phyloP scores from a whole-genome alignment of 2,113 vertebrate genomes.

The Hipposideros armiger region DNA sequence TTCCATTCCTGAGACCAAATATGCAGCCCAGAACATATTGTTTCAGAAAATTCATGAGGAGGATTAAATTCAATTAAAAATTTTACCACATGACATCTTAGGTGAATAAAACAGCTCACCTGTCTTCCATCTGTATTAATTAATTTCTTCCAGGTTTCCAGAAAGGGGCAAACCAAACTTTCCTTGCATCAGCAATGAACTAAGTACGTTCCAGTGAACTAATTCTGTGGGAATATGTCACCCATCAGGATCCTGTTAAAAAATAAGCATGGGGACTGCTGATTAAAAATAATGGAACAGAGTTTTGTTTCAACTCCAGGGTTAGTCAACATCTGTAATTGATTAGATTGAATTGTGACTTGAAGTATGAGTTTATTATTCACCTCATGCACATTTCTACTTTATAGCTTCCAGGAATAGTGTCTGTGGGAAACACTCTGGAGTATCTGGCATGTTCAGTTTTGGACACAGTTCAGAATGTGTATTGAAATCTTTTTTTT shows the following conservation, averaged over 20 bases:
- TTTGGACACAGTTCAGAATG: background rate
- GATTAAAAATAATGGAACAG: background rate
- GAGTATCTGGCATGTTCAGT: background rate
- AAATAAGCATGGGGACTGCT: background rate
- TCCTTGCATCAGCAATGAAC: background rate
- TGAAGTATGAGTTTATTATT: background rate
- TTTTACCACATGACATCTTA: background rate
- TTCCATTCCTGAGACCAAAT: background rate
- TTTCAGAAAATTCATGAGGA: background rate
- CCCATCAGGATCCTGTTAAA: background rate
- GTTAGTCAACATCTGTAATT: background rate
- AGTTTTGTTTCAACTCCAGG: background rate
- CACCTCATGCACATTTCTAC: background rate
- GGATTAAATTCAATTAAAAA: constrained; percentile 51
- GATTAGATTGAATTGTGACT: background rate
- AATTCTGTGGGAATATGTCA: background rate
- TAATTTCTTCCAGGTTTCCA: background rate
- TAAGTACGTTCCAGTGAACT: background rate
- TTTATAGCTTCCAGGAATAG: background rate
- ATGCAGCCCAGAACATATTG: constrained; percentile 19
- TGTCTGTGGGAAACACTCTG: background rate
- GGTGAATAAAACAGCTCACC: background rate
- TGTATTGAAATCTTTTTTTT: background rate
- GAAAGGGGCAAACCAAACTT: background rate
- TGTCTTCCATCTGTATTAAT: constrained; percentile 10